Percentiles rank a stretch among this genome's conserved stretches.
These are phyloP conservation scores for Neosilurus hyrtlii DNA, from an alignment of 2,797 vertebrate species.

Conservation along the genomic window DNA sequence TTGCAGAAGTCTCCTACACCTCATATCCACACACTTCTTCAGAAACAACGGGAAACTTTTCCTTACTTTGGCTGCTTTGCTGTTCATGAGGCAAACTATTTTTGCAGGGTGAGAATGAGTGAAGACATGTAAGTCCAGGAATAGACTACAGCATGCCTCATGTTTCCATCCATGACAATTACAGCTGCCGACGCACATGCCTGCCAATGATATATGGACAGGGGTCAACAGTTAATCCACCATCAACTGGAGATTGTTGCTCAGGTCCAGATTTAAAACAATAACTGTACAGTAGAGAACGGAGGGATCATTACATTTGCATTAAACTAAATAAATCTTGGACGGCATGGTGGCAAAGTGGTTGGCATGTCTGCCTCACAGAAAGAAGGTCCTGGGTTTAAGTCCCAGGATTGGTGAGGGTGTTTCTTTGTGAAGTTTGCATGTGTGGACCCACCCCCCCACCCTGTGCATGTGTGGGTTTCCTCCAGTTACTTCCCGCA, in stretches of 20 bases:
- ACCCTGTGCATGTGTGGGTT: too few relatives aligned
- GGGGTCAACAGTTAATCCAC: constrained; percentile 41
- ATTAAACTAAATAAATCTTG: background rate
- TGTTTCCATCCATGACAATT: constrained; percentile 55
- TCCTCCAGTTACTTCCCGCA: too few relatives aligned
- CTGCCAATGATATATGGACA: constrained; percentile 24
- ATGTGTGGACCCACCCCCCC: too few relatives aligned
- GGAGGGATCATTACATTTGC: background rate
- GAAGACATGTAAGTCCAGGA: constrained; percentile 52
- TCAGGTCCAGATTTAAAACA: constrained; percentile 27
- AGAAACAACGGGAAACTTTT: constrained; percentile 37
- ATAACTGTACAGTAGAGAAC: constrained; percentile 18
- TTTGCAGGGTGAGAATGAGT: constrained; percentile 56
- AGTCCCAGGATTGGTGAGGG: too few relatives aligned
- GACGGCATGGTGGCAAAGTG: too few relatives aligned
- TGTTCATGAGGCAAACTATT: constrained; percentile 54
- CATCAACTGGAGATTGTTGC: constrained; percentile 31
- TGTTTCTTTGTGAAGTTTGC: too few relatives aligned
- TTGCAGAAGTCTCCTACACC: background rate
- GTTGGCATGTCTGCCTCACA: too few relatives aligned
- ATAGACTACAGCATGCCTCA: constrained; percentile 54
- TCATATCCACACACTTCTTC: background rate
- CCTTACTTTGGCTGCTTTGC: constrained; percentile 31
- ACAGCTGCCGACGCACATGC: constrained; percentile 56
- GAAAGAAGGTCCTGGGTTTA: too few relatives aligned